Evolutionary conservation across 2,888 invertebrate species (phyloP).

Genomic region (Mesorhabditis spiculigera): DNA sequence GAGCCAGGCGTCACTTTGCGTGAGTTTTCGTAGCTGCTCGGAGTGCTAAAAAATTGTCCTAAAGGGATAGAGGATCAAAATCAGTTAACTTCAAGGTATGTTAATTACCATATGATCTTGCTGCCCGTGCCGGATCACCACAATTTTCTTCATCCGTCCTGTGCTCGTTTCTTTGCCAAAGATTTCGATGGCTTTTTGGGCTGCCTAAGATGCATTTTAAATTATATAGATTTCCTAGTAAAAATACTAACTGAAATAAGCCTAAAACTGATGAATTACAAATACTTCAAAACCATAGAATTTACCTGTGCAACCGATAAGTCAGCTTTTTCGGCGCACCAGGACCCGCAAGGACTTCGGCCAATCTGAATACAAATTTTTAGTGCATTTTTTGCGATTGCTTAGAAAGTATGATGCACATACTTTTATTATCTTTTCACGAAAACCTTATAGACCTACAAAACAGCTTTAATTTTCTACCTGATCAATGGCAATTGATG

Average conservation of each 20-base stretch:
- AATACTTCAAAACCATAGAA: no score
- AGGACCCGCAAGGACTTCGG: neutral
- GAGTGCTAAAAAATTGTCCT: conserved; percentile 1
- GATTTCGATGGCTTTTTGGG: neutral
- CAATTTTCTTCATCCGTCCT: conserved; percentile 17
- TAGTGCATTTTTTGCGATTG: neutral
- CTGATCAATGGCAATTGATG: conserved; percentile 13
- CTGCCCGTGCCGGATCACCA: conserved; percentile 15
- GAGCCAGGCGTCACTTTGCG: conserved; percentile 13
- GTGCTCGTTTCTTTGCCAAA: neutral
- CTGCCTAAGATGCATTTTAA: neutral
- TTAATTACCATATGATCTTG: neutral
- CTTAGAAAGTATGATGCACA: neutral
- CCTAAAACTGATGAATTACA: neutral
- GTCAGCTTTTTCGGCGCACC: neutral
- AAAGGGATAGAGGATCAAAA: no score
- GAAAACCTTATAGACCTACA: no score
- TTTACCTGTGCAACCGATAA: no score
- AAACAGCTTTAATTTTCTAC: conserved; percentile 11
- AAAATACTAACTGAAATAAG: neutral
- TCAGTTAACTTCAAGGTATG: no score
- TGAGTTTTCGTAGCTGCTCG: neutral
- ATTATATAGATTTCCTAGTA: no score
- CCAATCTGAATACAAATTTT: neutral
- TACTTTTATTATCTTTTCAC: neutral